Conservation (phyloP, 2,888 invertebrate genomes). For the Apotomis turbidana region DNA sequence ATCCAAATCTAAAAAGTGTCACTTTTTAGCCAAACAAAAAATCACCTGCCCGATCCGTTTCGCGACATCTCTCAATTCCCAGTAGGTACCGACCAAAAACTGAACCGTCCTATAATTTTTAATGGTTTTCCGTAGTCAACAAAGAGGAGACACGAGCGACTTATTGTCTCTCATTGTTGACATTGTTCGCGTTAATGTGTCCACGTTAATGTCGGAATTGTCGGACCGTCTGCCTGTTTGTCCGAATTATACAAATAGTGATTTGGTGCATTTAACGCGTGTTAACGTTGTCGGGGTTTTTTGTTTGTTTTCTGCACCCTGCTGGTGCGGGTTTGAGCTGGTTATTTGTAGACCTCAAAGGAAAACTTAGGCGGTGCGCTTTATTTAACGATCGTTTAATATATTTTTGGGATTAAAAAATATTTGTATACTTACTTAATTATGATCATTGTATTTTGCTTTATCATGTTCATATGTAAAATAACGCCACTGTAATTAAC, state of each 20-base stretch:
- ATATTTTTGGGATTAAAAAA: too few species aligned
- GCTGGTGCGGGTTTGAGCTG: slow-evolving; percentile 43
- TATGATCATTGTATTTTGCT: too few species aligned
- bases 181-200: slow-evolving; percentile 72
- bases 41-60: slow-evolving; percentile 30
- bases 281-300: slow-evolving; percentile 54
- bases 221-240: slow-evolving; percentile 63
- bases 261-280: slow-evolving; percentile 71
- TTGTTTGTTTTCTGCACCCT: slow-evolving; percentile 46
- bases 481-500: too few species aligned
- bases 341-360: slow-evolving; percentile 34
- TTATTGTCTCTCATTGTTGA: slow-evolving; percentile 59
- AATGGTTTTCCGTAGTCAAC: slow-evolving; percentile 76
- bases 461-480: too few species aligned
- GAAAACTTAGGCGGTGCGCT: slow-evolving; percentile 14
- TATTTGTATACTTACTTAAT: too few species aligned
- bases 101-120: slow-evolving; percentile 68
- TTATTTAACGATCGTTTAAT: neutral
- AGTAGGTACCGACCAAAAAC: slow-evolving; percentile 58
- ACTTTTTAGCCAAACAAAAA: neutral
- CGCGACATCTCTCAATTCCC: slow-evolving; percentile 56
- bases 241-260: slow-evolving; percentile 63
- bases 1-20: neutral
- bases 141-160: slow-evolving; percentile 61
- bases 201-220: slow-evolving; percentile 68